Evolutionary conservation across 92 coral and sea anemone genomes (phyloP).

Genomic region (Zoanthus solanderi): DNA sequence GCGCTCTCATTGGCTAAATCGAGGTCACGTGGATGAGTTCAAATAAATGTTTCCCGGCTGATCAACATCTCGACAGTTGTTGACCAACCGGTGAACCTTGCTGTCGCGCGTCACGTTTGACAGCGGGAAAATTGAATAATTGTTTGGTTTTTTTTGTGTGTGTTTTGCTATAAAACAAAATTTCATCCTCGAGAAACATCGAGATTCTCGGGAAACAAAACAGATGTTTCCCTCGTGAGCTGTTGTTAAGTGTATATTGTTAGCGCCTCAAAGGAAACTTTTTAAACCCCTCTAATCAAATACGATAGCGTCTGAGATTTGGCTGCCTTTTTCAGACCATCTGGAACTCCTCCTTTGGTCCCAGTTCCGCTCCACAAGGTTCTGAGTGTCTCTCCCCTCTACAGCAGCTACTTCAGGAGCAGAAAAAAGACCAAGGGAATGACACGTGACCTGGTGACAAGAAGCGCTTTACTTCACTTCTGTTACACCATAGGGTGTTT

Average conservation of each 20-base stretch:
- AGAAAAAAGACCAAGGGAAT: constrained; percentile 85
- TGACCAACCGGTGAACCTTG: too few relatives aligned
- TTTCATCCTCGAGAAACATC: too few relatives aligned
- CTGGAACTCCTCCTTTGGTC: constrained; percentile 92
- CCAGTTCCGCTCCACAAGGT: constrained; percentile 72
- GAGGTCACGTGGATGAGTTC: too few relatives aligned
- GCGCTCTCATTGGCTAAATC: too few relatives aligned
- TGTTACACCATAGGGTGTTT: constrained; percentile 12
- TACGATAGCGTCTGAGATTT: not conserved
- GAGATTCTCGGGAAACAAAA: too few relatives aligned
- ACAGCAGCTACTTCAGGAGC: constrained; percentile 95
- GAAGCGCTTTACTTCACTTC: not conserved
- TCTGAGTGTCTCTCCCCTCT: constrained; percentile 79
- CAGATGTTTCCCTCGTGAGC: not conserved
- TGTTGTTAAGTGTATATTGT: not conserved
- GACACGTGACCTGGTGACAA: constrained; percentile 66
- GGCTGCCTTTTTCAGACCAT: constrained; percentile 69
- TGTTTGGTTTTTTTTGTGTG: too few relatives aligned
- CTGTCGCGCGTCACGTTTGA: too few relatives aligned
- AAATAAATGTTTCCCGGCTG: too few relatives aligned
- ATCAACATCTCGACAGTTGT: too few relatives aligned
- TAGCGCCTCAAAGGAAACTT: not conserved
- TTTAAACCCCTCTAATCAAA: too few relatives aligned
- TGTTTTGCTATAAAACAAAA: too few relatives aligned
- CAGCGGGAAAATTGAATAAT: too few relatives aligned